A percentile compares a stretch with the other conserved stretches of the same genome.
Conservation (phyloP, 2,797 vertebrate genomes). For the Pangasius krempfi region DNA sequence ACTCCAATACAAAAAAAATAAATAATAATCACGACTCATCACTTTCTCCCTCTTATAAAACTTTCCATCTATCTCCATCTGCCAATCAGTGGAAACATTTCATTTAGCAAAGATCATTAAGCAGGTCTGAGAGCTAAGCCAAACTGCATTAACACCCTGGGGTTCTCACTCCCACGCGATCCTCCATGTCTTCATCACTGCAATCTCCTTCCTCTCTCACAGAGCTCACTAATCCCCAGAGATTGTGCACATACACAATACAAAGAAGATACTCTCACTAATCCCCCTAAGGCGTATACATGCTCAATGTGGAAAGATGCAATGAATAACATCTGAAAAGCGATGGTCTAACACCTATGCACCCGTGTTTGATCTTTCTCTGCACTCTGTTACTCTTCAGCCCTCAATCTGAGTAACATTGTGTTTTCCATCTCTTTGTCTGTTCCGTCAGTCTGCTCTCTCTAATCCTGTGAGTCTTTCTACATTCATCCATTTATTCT, state of each 20-base stretch:
- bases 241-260: conserved; percentile 43
- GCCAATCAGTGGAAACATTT: conserved; percentile 40
- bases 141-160: conserved; percentile 45
- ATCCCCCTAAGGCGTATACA: conserved; percentile 19
- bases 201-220: conserved; percentile 41
- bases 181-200: conserved; percentile 42
- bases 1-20: background rate
- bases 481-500: conserved; percentile 51
- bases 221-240: conserved; percentile 36
- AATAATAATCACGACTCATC: background rate
- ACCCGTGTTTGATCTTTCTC: conserved; percentile 28
- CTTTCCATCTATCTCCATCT: conserved; percentile 29
- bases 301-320: background rate
- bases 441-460: conserved; percentile 18
- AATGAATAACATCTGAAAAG: conserved; percentile 43
- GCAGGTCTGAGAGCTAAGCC: conserved; percentile 25
- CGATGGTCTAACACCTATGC: conserved; percentile 54
- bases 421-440: conserved; percentile 33
- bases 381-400: conserved; percentile 31
- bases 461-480: conserved; percentile 41
- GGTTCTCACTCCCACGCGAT: conserved; percentile 38
- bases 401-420: conserved; percentile 23
- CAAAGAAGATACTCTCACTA: conserved; percentile 24
- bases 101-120: conserved; percentile 35
- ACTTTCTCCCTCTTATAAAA: background rate